phyloP scores from a whole-genome alignment of 1,140 invertebrate species.

The Eueides isabella region DNA sequence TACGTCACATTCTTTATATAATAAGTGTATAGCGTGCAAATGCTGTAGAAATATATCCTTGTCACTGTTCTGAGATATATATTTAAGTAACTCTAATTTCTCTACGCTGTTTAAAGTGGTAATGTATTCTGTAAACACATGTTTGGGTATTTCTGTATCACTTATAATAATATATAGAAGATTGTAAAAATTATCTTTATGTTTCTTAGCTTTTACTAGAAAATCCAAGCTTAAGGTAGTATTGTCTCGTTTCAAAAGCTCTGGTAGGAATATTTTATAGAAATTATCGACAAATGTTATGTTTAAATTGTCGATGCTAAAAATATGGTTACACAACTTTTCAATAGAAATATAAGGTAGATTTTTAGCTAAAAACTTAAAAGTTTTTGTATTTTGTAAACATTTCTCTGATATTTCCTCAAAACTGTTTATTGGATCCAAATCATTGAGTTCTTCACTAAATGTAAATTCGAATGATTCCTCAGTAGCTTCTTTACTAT shows the following conservation, averaged over 20 bases:
- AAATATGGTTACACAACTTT: conserved; percentile 45
- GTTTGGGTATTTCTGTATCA: conserved; percentile 42
- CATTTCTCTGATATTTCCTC: conserved; percentile 40
- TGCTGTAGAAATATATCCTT: conserved; percentile 49
- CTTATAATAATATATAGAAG: conserved; percentile 44
- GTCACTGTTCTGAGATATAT: conserved; percentile 22
- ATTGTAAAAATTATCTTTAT: conserved; percentile 14
- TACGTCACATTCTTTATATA: conserved; percentile 55
- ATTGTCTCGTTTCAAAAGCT: conserved; percentile 48
- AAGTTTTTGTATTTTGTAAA: conserved; percentile 30
- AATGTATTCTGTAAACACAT: conserved; percentile 20
- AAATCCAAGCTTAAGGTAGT: conserved; percentile 46
- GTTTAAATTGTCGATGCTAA: conserved; percentile 35
- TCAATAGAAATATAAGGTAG: conserved; percentile 38
- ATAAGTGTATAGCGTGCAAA: conserved; percentile 45
- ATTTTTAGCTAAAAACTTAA: conserved; percentile 35
- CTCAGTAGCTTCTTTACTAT: background rate
- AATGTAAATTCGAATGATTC: background rate
- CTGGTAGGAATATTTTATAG: conserved; percentile 44
- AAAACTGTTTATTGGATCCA: conserved; percentile 34
- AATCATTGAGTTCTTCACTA: background rate
- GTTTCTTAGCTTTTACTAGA: conserved; percentile 45
- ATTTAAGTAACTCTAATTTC: conserved; percentile 2
- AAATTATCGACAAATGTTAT: conserved; percentile 42
- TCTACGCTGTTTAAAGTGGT: background rate